Evolutionary conservation across 30 jellyfish, hydroid and myxozoan species (phyloP), one percentile per base, ranked within the genome.

Genomic region (Hydractinia echinata): DNA sequence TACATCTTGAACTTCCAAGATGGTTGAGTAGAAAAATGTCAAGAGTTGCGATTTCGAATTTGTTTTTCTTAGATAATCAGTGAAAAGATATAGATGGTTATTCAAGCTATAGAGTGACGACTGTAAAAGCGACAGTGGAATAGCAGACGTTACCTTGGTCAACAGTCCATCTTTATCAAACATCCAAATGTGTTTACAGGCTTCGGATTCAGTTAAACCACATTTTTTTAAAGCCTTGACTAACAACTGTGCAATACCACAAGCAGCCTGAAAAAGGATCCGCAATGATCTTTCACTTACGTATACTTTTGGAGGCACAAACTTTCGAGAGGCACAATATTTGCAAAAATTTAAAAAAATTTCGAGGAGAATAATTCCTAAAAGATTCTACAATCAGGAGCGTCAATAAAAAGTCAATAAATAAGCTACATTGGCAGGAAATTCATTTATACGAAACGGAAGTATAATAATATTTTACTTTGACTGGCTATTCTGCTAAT

Each of bases 91-190:
- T 30, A 30, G 44, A 30, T 30, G 44, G 44, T 30, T 30, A 30
- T 30, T 30, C 44, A 30, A 30, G 44, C 2, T 2, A 30, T 30
- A 30, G 44, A 30, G 2, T 0, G 44, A 0, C 44, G 44, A 30
- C 44, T 30, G 44, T 30, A 30, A 30, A 30, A 30, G 44, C 44
- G 44, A 30, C 44, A 30, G 44, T 30, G 44, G 44, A 30, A 30
- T 30, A 30, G 44, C 44, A 30, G 44, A 30, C 7, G 50, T 49
- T 86, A 91, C 97, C 95, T 86, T 91, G 77, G 94, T 89, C 19
- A 91, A 86, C 14, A 91, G 88, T 4, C 97, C 97, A 19, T 92
- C 91, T 51, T 88, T 81, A 66, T 91, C 97, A 64, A 91, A 56
- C 96, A 91, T 82, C 91, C 88, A 91, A 39, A 91, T 73, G 18